Evolutionary conservation across 2,113 vertebrate species (phyloP).

Genomic region (Zingel zingel): DNA sequence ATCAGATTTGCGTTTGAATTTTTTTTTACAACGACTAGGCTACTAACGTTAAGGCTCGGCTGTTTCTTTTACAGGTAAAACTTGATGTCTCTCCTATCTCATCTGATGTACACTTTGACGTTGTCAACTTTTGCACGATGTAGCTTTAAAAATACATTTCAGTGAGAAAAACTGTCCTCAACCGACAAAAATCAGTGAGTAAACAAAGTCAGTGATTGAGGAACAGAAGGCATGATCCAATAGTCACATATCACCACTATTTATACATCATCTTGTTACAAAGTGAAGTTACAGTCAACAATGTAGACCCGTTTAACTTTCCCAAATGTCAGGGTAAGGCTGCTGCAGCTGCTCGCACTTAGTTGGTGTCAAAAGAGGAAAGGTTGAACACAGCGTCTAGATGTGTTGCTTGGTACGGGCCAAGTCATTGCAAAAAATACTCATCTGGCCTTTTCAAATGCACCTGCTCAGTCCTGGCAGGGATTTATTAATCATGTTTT

Average conservation of each 20-base stretch:
- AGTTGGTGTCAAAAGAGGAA: constrained; percentile 59
- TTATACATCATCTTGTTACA: constrained; percentile 16
- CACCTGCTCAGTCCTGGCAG: constrained; percentile 53
- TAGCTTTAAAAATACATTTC: neutral
- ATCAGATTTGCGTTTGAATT: neutral
- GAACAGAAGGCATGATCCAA: neutral
- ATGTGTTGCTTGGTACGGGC: constrained; percentile 49
- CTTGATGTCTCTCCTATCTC: neutral
- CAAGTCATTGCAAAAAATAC: constrained; percentile 42
- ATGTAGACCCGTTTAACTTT: constrained; percentile 9
- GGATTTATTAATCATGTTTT: constrained; percentile 30
- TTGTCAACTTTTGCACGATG: neutral
- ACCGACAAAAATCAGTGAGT: neutral
- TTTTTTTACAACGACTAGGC: neutral
- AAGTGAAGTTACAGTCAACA: neutral
- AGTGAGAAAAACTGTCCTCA: too few species aligned
- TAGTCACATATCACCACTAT: neutral
- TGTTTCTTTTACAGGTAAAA: neutral
- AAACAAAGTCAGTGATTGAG: constrained; percentile 15
- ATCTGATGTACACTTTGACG: neutral
- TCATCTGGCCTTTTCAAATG: constrained; percentile 54
- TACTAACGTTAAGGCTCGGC: neutral
- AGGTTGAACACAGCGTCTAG: constrained; percentile 56
- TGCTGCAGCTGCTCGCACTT: constrained; percentile 50
- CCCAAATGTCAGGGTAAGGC: constrained; percentile 47